phyloP scores from a whole-genome alignment of 2,113 vertebrate species.

The Ctenodactylus gundi region DNA sequence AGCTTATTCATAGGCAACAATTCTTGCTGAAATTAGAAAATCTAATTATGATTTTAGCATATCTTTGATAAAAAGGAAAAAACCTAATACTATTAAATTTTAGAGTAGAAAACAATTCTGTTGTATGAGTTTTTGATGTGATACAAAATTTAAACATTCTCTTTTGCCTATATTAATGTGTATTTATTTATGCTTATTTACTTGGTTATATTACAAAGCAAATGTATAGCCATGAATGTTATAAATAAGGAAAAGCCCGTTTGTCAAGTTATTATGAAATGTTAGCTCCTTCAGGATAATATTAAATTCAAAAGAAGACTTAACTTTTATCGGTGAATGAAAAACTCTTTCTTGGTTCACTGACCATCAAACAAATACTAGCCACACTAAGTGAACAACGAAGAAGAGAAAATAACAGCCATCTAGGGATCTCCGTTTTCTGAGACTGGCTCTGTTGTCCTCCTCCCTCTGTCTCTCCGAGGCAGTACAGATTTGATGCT shows the following conservation, averaged over 20 bases:
- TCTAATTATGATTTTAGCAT: background rate
- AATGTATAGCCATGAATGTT: background rate
- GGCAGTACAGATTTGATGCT: constrained; percentile 23
- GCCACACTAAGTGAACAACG: background rate
- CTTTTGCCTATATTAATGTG: background rate
- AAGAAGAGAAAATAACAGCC: background rate
- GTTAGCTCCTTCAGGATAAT: background rate
- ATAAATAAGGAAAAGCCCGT: background rate
- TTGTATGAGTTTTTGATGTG: background rate
- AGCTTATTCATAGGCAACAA: background rate
- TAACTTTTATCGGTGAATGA: background rate
- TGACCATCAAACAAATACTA: background rate
- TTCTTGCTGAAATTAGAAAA: background rate
- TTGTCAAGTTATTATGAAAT: constrained; percentile 8
- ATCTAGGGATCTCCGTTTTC: background rate
- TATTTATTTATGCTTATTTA: background rate
- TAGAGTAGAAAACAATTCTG: background rate
- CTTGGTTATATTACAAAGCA: constrained; percentile 2
- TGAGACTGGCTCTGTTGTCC: background rate
- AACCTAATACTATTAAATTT: background rate
- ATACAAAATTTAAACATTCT: background rate
- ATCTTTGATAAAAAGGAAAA: background rate
- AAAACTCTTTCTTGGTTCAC: background rate
- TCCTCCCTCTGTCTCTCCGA: constrained; percentile 14
- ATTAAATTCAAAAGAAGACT: background rate